A percentile compares a stretch with the other conserved stretches of the same genome.
Evolutionary conservation across 2,113 vertebrate species (phyloP).

Genomic region (Zosterops hypoxanthus): DNA sequence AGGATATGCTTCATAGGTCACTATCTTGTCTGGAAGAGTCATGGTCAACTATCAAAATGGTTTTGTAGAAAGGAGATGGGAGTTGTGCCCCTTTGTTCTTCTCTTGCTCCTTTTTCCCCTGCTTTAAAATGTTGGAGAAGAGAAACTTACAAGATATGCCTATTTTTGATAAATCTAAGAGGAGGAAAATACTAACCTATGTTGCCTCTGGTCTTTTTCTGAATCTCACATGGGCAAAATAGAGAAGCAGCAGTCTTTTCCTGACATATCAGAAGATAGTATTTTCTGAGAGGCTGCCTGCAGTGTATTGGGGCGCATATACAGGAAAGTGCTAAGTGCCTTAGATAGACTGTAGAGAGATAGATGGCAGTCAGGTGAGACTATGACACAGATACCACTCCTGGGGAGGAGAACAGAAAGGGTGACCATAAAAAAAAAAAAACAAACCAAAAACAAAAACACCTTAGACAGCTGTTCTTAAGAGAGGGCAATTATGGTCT

Average conservation of each 20-base stretch:
- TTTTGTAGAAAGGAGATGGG: background rate
- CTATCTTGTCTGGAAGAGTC: background rate
- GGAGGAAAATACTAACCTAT: background rate
- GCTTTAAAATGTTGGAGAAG: background rate
- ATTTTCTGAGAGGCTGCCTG: background rate
- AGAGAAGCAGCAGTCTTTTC: background rate
- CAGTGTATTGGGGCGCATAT: background rate
- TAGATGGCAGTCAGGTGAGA: slow-evolving; percentile 35
- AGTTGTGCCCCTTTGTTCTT: background rate
- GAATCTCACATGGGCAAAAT: background rate
- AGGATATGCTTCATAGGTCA: background rate
- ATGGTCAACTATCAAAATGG: background rate
- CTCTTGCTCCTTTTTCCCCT: background rate
- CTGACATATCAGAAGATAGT: background rate
- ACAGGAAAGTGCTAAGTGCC: background rate
- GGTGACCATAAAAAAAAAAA: background rate
- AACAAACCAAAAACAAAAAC: background rate
- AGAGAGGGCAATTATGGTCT: background rate
- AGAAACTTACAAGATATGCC: background rate
- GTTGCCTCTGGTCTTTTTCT: background rate
- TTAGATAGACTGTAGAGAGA: background rate
- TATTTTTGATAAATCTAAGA: background rate
- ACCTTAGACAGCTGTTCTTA: background rate
- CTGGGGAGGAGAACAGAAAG: background rate
- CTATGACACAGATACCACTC: background rate